These are phyloP conservation scores for Philotrypesis tridentata DNA, from an alignment of 1,140 invertebrate genomes.

Conservation along the genomic window DNA sequence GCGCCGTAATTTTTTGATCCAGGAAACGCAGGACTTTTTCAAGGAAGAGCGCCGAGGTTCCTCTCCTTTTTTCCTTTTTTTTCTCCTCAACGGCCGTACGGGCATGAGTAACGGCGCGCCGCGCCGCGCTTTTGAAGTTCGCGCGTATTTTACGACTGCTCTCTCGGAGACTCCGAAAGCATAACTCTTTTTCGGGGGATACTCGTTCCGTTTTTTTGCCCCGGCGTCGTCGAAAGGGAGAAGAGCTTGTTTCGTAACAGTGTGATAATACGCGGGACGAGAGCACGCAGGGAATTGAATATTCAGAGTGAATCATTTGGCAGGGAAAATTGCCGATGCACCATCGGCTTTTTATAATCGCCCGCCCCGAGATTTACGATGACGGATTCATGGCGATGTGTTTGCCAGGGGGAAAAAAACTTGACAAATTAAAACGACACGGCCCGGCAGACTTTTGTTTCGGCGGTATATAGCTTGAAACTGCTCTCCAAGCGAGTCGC, in stretches of 20 bases:
- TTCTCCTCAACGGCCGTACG: background rate
- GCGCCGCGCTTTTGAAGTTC: background rate
- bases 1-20: slow-evolving; percentile 1
- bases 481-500: no score
- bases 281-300: background rate
- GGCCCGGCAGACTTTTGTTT: no score
- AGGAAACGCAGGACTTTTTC: background rate
- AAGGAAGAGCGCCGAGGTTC: background rate
- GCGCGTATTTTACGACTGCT: background rate
- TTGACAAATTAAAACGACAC: no score
- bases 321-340: background rate
- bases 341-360: no score
- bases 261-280: background rate
- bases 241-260: background rate
- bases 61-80: no score
- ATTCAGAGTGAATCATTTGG: background rate
- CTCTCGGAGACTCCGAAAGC: background rate
- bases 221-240: background rate
- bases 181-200: background rate
- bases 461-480: no score
- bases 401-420: no score
- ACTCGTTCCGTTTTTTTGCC: no score
- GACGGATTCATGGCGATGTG: no score
- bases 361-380: no score
- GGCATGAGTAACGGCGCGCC: background rate